These are phyloP conservation scores for Arrhamphus sclerolepis DNA, from an alignment of 2,797 vertebrate genomes.

Conservation along the genomic window DNA sequence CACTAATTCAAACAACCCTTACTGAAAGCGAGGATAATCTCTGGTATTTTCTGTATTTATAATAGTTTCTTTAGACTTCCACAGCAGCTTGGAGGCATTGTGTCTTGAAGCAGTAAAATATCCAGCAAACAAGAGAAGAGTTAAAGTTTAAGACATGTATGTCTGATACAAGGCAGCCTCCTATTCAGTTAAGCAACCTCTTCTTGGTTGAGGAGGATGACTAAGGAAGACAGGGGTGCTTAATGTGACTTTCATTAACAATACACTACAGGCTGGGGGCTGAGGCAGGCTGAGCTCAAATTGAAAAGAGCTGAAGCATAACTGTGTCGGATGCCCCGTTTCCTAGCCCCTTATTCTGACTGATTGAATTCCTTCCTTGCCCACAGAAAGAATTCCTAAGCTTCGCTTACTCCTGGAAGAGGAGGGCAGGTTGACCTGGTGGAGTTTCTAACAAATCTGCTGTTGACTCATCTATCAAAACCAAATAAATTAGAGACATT, in stretches of 20 bases:
- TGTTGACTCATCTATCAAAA: slow-evolving; percentile 15
- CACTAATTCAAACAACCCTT: too few species aligned
- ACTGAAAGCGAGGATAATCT: too few species aligned
- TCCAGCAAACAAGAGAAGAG: slow-evolving; percentile 13
- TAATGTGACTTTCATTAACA: slow-evolving; percentile 80
- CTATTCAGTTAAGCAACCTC: slow-evolving; percentile 41
- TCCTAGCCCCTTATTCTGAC: slow-evolving; percentile 63
- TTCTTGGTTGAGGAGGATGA: slow-evolving; percentile 53
- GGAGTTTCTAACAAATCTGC: slow-evolving; percentile 48
- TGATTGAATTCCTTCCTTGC: slow-evolving; percentile 77
- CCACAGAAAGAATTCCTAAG: slow-evolving; percentile 67
- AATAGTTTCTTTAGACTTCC: background rate
- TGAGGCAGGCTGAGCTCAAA: slow-evolving; percentile 71
- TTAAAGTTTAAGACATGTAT: slow-evolving; percentile 15
- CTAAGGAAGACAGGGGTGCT: slow-evolving; percentile 57
- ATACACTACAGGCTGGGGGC: slow-evolving; percentile 66
- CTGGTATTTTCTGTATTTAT: too few species aligned
- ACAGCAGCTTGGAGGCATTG: slow-evolving; percentile 12
- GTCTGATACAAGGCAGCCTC: slow-evolving; percentile 36
- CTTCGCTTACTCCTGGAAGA: slow-evolving; percentile 48
- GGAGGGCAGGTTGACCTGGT: slow-evolving; percentile 30
- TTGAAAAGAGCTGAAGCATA: slow-evolving; percentile 82
- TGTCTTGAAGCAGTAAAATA: slow-evolving; percentile 8
- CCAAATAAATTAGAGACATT: background rate
- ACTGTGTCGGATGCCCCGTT: slow-evolving; percentile 76